Evolutionary conservation across 2,113 vertebrate species (phyloP), one percentile per base, ranked within the genome.

Genomic region (Pipa parva): DNA sequence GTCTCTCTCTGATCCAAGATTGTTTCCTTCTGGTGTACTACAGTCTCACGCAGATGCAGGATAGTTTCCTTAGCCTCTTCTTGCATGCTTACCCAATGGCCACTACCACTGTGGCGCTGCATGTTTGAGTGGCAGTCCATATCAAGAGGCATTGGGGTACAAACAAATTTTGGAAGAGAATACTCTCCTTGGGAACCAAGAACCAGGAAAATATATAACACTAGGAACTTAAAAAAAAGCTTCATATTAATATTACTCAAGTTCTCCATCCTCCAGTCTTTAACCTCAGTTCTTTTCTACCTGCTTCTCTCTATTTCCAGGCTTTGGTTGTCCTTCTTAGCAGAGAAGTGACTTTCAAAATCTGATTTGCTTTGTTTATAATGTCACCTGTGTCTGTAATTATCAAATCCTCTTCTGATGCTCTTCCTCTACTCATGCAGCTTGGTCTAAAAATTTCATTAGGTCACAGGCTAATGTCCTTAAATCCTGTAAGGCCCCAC

Each of bases 1-100:
- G 86, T 87, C 76, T 92, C 91, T 57, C 90, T 80, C 77, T 89
- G 89, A 71, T 91, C 87, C 72, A 92, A 71, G 57, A 92, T 90
- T 48, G 84, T 89, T 78, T 92, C 91, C 18, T 88, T 91, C 80
- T 92, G 89, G 31, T 85, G 86, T 9, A 92, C 81, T 1, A 92
- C 77, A 58, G 83, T 89, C 77, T 92, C 91, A 39, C 88, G 83
- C 8, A 92, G 82, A 72, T 89, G 85, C 29, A 91, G 76, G 72
- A 91, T 89, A 31, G 85, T 89, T 39, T 83, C 74, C 71, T 90
- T 91, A 57, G 89, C 85, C 63, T 92, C 89, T 11, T 90, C 89
- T 1, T 84, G 83, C n/a, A 83, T 79, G 17, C 85, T 86, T 74
- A 81, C 83, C 85, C 82, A 86, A 36, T 63, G 77, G 63, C 64